Evolutionary conservation across 2,888 invertebrate species (phyloP), one percentile per base, ranked within the genome.

Genomic region (Therioaphis trifolii): DNA sequence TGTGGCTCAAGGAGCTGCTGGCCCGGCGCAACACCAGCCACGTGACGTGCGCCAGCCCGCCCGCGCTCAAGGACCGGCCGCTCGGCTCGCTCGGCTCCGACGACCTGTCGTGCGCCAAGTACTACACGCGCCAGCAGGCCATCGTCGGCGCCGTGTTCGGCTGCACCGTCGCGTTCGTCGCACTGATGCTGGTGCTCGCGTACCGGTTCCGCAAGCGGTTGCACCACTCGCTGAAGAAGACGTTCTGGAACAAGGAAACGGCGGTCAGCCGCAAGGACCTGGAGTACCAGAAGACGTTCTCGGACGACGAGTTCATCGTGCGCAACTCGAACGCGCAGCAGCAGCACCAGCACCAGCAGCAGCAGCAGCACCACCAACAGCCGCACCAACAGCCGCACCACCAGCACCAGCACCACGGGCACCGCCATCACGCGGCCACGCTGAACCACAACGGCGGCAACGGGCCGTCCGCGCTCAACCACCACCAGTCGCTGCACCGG

Each of bases 281-380:
- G 86, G 95, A 96, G 88, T 96, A 96, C 89, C 95, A 95, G 88
- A 95, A 96, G 90, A 95, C 95, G 4, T 95, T 94, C 88, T 94
- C 95, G 79, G 95, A 95, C 87, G 95, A 95, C 88, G 95, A 96
- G 88, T 95, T 94, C 89, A 93, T 93, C 88, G 92, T 93, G 86
- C 91, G 93, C 84, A 91, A 93, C 79, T 91, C 92, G 86, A 88
- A 87, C 46, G 88, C 89, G 87, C 89, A 89, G 18, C 85, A 84
- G 49, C 84, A 84, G 1, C 78, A 77, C 12, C 68, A 69, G 5
- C 78, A 69, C 4, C 69, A 69, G 35, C 35, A 4, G 9, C 27
- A 69, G 52, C 61, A 76, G 18, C 61, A 46, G n/a, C 76, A 46
- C 1, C 11, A 11, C 1, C 49, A 49, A 3, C 7, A 2, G 61